A percentile compares a stretch with the other conserved stretches of the same genome.
Evolutionary conservation across 2,113 vertebrate species (phyloP).

Genomic region (Clarias magur): DNA sequence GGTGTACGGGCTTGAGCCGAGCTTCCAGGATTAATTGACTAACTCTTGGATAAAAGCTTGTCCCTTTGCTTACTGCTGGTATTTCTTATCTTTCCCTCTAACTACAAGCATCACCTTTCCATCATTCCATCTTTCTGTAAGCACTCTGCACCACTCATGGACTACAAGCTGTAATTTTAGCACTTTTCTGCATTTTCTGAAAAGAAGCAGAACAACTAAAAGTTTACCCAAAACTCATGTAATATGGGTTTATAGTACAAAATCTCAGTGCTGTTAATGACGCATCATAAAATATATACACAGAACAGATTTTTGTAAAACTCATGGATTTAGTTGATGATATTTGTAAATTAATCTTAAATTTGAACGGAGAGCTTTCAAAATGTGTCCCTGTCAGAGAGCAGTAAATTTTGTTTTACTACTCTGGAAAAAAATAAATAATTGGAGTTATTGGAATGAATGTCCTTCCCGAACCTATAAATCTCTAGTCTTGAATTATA

Average conservation of each 20-base stretch:
- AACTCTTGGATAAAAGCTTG: slow-evolving; percentile 33
- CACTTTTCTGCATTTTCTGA: background rate
- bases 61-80: slow-evolving; percentile 45
- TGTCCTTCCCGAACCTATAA: background rate
- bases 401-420: background rate
- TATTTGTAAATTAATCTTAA: background rate
- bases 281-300: background rate
- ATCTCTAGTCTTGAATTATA: background rate
- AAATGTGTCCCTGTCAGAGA: background rate
- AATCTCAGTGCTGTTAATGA: background rate
- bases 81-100: slow-evolving; percentile 41
- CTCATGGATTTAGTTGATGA: background rate
- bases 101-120: background rate
- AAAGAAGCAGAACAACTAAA: background rate
- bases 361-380: background rate
- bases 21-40: slow-evolving; percentile 23
- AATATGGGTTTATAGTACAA: background rate
- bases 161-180: background rate
- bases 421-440: background rate
- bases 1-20: background rate
- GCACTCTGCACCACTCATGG: background rate
- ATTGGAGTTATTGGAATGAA: background rate
- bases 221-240: background rate
- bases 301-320: background rate
- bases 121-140: background rate